phyloP scores from a whole-genome alignment of 2,888 invertebrate species.

The Macrosoma leucophasiata region DNA sequence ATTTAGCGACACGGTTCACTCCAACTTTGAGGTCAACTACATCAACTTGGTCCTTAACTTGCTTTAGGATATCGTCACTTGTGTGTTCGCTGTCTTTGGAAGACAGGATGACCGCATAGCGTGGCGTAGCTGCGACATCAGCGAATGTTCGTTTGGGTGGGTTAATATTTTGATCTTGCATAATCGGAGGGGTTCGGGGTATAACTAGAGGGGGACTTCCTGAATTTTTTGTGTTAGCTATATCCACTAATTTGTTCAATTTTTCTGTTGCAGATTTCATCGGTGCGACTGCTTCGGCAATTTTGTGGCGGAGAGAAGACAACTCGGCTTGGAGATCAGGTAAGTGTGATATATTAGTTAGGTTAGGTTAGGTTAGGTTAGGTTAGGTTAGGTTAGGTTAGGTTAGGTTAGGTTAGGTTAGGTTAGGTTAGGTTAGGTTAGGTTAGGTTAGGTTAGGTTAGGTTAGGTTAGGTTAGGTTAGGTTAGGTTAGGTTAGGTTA shows the following conservation, averaged over 20 bases:
- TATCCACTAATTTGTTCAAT: slow-evolving; percentile 7
- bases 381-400: slow-evolving; percentile 23
- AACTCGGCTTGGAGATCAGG: slow-evolving; percentile 8
- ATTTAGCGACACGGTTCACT: background rate
- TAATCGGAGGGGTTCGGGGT: too few species aligned
- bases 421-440: slow-evolving; percentile 19
- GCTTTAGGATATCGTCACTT: too few species aligned
- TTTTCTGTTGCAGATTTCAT: background rate
- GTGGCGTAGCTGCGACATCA: slow-evolving; percentile 18
- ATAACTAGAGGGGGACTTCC: too few species aligned
- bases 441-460: slow-evolving; percentile 20
- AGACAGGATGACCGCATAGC: background rate
- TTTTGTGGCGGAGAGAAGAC: slow-evolving; percentile 9
- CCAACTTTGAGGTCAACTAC: background rate
- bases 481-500: slow-evolving; percentile 27
- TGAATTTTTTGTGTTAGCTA: too few species aligned
- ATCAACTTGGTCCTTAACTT: background rate
- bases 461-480: slow-evolving; percentile 22
- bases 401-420: slow-evolving; percentile 12
- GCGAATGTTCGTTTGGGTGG: slow-evolving; percentile 14
- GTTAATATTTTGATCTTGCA: too few species aligned
- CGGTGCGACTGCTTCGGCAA: slow-evolving; percentile 1
- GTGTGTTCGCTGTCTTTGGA: too few species aligned
- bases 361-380: slow-evolving; percentile 24
- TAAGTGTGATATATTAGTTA: slow-evolving; percentile 18